phyloP scores from a whole-genome alignment of 1,140 invertebrate genomes.

The Ostrea edulis region DNA sequence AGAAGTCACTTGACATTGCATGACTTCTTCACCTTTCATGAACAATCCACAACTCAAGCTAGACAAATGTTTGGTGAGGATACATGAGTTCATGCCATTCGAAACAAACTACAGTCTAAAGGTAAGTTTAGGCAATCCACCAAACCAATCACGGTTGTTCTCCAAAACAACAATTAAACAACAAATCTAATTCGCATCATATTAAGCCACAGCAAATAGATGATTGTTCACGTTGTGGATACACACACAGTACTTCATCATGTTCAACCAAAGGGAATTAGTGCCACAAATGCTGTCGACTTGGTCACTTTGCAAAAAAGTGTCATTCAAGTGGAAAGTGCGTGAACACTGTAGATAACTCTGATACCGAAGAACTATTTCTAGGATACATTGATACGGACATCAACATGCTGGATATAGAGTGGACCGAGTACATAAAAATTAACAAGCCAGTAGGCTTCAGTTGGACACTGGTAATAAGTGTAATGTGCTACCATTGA shows the following conservation, averaged over 20 bases:
- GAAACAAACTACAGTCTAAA: conserved; percentile 1
- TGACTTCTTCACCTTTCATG: too few species aligned
- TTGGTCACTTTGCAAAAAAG: conserved; percentile 8
- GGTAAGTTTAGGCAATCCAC: not conserved
- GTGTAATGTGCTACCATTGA: too few species aligned
- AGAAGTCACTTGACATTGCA: not conserved
- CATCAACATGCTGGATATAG: too few species aligned
- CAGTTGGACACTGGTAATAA: too few species aligned
- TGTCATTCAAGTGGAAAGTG: not conserved
- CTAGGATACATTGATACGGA: too few species aligned
- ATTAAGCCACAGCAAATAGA: not conserved
- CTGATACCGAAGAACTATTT: too few species aligned
- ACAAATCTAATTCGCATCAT: not conserved
- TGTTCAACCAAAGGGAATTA: conserved; percentile 26
- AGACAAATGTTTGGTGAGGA: not conserved
- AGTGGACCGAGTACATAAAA: too few species aligned
- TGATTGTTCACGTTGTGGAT: conserved; percentile 37
- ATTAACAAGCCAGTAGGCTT: too few species aligned
- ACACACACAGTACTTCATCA: not conserved
- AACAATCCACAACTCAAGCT: not conserved
- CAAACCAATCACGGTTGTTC: not conserved
- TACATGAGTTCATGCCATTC: not conserved
- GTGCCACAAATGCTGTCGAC: conserved; percentile 18
- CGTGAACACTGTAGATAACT: too few species aligned
- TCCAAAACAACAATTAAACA: not conserved